phyloP scores from a whole-genome alignment of 2,888 invertebrate genomes.

The Spodoptera picta region DNA sequence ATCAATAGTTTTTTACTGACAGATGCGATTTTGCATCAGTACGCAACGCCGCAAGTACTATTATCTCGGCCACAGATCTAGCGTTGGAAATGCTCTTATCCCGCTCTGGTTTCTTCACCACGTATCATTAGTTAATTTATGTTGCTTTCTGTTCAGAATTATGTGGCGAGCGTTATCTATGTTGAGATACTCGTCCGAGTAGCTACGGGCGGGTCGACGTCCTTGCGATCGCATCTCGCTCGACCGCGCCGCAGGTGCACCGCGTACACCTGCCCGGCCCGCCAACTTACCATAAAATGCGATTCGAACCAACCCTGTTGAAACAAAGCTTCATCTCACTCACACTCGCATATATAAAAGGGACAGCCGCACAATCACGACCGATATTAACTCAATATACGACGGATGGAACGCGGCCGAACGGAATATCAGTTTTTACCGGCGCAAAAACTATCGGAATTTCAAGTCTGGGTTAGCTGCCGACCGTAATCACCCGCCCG shows the following conservation, averaged over 20 bases:
- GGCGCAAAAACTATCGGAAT: conserved; percentile 88
- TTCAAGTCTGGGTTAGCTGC: conserved; percentile 82
- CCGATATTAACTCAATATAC: conserved; percentile 87
- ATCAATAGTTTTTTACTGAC: conserved; percentile 56
- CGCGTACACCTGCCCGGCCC: conserved; percentile 83
- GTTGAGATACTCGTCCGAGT: conserved; percentile 73
- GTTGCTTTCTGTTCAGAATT: conserved; percentile 77
- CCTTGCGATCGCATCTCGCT: conserved; percentile 84
- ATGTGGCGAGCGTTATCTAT: conserved; percentile 78
- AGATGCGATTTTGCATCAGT: conserved; percentile 66
- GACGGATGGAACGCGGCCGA: conserved; percentile 81
- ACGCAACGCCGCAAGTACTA: conserved; percentile 61
- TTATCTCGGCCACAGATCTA: conserved; percentile 71
- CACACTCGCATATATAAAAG: conserved; percentile 66
- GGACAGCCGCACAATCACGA: conserved; percentile 82
- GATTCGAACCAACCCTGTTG: conserved; percentile 83
- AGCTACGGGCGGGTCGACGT: conserved; percentile 77
- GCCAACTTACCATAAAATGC: conserved; percentile 88
- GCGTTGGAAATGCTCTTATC: conserved; percentile 67
- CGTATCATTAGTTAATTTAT: conserved; percentile 84
- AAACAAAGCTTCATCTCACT: conserved; percentile 79
- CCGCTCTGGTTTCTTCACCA: conserved; percentile 69
- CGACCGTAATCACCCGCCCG: conserved; percentile 80
- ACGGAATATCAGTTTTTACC: conserved; percentile 87
- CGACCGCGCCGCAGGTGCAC: conserved; percentile 86